Evolutionary conservation across 2,113 vertebrate species (phyloP).

Genomic region (Gambusia affinis): DNA sequence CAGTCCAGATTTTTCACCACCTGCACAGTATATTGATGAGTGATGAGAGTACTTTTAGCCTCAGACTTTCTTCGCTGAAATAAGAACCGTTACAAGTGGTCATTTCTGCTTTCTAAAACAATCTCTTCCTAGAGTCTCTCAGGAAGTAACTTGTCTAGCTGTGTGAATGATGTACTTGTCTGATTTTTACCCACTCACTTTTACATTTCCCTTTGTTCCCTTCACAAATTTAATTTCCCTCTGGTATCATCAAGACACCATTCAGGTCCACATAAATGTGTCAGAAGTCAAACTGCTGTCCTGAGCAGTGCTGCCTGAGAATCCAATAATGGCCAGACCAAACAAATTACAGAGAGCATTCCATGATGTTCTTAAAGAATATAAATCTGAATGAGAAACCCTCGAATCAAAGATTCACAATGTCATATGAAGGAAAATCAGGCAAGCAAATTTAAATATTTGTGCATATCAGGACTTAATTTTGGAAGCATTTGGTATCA

Average conservation of each 20-base stretch:
- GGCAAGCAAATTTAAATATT: not conserved
- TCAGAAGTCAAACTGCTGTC: not conserved
- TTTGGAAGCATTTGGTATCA: not conserved
- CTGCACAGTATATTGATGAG: too few species aligned
- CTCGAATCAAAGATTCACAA: not conserved
- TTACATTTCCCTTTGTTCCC: not conserved
- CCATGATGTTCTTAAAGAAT: not conserved
- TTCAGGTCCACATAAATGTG: not conserved
- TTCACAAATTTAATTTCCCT: not conserved
- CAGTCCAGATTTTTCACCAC: too few species aligned
- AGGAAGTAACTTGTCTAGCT: too few species aligned
- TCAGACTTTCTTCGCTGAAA: too few species aligned
- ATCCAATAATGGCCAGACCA: not conserved
- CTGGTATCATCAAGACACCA: not conserved
- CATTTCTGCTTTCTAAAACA: too few species aligned
- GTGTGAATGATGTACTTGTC: not conserved
- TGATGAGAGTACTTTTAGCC: too few species aligned
- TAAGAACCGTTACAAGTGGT: too few species aligned
- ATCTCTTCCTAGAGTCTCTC: too few species aligned
- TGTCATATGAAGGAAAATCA: not conserved
- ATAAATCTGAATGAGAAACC: not conserved
- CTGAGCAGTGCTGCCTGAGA: not conserved
- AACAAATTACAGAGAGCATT: not conserved
- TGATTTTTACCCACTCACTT: not conserved
- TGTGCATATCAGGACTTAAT: not conserved